Conservation (phyloP, 1,140 invertebrate species). For the Dreissena polymorpha region DNA sequence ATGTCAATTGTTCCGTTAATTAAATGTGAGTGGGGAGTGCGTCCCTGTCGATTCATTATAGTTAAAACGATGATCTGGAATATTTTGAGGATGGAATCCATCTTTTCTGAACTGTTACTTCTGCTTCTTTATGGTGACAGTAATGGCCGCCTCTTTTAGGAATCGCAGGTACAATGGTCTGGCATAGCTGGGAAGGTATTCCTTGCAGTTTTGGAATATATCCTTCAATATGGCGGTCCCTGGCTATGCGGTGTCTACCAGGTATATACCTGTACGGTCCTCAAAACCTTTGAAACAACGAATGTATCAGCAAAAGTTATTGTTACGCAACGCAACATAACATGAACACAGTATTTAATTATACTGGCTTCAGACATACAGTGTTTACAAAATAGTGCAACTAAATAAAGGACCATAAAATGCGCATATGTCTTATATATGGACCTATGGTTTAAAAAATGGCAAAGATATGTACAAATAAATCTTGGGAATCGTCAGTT, state of each 20-base stretch:
- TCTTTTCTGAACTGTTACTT: conserved; percentile 88
- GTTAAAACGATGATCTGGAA: conserved; percentile 91
- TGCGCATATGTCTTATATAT: too few relatives aligned
- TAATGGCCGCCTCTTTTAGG: conserved; percentile 62
- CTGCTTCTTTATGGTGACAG: conserved; percentile 71
- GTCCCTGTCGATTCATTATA: conserved; percentile 75
- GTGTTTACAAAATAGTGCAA: too few relatives aligned
- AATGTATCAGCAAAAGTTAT: too few relatives aligned
- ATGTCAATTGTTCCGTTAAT: too few relatives aligned
- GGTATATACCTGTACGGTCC: conserved; percentile 95
- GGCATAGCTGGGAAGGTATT: conserved; percentile 90
- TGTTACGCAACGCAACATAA: too few relatives aligned
- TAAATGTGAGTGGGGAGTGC: conserved; percentile 56
- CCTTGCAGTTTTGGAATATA: conserved; percentile 64
- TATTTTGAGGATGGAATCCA: conserved; percentile 89
- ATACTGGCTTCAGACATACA: too few relatives aligned
- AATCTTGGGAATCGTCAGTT: too few relatives aligned
- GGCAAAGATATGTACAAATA: too few relatives aligned
- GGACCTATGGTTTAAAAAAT: too few relatives aligned
- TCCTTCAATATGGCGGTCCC: conserved; percentile 58
- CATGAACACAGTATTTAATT: too few relatives aligned
- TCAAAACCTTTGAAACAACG: conserved; percentile 88
- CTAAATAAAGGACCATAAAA: too few relatives aligned
- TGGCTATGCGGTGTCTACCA: conserved; percentile 67
- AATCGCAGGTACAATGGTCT: conserved; percentile 92